Evolutionary conservation across 2,888 invertebrate genomes (phyloP), one percentile per base, ranked within the genome.

Genomic region (Spicauda simplicius): DNA sequence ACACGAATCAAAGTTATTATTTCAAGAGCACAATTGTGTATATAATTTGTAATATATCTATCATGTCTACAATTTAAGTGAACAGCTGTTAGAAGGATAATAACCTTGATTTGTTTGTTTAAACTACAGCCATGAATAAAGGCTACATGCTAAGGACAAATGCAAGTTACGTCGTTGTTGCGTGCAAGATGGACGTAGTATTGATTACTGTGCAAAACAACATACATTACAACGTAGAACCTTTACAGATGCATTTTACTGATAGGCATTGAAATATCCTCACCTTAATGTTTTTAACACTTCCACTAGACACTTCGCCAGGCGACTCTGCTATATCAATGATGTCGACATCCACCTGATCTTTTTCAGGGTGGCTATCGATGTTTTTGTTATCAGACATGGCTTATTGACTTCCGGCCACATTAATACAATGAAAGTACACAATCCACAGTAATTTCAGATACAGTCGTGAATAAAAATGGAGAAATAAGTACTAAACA

Each of bases 381-480:
- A 85, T 85, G 80, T 89, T 87, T 87, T 87, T 86, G 78, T 82
- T 84, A 81, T 90, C 88, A 81, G 92, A 91, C 92, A 93, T 93
- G 76, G 77, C 81, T 82, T 82, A 78, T 72, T 77, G 76, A 77
- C 76, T 79, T 80, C 82, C 78, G 81, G 81, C 81, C 83, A 91
- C 93, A 91, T 91, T 82, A 89, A 85, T 74, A 73, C 74, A 71
- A 73, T 69, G 60, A 72, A 50, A 70, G 60, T 53, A n/a, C 14
- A 53, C 66, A 61, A 63, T 54, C n/a, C 64, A 68, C 54, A 62
- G 52, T 20, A 65, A 71, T 48, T 59, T 45, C 5, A 71, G 63
- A 63, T 64, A 64, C 45, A 69, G 67, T 65, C 70, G 70, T 50
- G 45, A 37, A 50, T 60, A 60, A 64, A 25, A 57, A 50, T 54